phyloP scores from a whole-genome alignment of 2,113 vertebrate genomes.

The Globicephala melas region DNA sequence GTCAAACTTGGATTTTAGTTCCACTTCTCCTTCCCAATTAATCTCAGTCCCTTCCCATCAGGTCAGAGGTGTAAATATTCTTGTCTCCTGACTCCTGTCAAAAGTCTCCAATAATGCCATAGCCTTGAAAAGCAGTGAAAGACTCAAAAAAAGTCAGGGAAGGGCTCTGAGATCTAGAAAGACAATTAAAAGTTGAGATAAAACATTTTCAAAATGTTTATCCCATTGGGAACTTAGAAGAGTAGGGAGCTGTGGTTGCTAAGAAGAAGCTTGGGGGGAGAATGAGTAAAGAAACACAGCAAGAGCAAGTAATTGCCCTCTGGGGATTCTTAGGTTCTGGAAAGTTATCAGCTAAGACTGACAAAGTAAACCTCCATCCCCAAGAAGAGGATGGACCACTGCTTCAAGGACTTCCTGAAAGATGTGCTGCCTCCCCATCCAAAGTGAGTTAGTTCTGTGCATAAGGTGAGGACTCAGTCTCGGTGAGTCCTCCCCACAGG shows the following conservation, averaged over 20 bases:
- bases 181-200: constrained; percentile 54
- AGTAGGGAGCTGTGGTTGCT: neutral
- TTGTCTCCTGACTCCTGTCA: neutral
- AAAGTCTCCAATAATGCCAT: neutral
- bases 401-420: neutral
- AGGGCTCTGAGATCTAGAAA: neutral
- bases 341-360: neutral
- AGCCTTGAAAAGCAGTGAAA: neutral
- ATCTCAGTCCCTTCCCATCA: neutral
- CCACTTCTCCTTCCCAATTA: neutral
- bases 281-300: neutral
- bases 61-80: neutral
- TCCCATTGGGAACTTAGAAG: constrained; percentile 12
- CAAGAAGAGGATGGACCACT: neutral
- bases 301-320: constrained; percentile 53
- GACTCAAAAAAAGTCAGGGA: neutral
- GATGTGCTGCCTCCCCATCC: neutral
- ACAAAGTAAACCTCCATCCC: neutral
- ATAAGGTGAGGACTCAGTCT: neutral
- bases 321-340: neutral
- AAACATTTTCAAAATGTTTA: constrained; percentile 39
- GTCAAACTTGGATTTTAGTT: neutral
- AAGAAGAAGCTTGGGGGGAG: neutral
- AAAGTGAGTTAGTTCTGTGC: neutral
- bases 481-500: neutral